These are phyloP conservation scores for Tipula lateralis DNA, from an alignment of 2,888 invertebrate genomes.

Conservation along the genomic window DNA sequence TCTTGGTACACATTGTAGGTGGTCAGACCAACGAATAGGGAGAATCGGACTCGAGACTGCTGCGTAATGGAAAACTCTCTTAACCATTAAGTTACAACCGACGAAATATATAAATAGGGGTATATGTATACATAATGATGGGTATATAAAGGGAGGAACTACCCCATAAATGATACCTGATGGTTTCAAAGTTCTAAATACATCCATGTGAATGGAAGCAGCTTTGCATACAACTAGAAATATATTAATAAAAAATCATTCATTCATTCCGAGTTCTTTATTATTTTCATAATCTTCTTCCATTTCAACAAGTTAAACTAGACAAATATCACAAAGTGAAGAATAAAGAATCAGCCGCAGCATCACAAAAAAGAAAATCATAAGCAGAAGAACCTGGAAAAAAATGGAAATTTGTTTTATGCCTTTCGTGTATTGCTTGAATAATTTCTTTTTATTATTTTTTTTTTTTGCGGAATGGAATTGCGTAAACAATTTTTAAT, in stretches of 20 bases:
- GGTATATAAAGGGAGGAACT: too few species aligned
- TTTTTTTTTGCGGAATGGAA: not conserved
- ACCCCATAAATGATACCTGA: too few species aligned
- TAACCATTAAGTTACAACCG: too few species aligned
- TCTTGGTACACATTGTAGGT: too few species aligned
- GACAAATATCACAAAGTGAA: not conserved
- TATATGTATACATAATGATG: too few species aligned
- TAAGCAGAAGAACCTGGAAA: not conserved
- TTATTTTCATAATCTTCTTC: not conserved
- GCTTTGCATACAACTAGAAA: not conserved
- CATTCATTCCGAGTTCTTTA: not conserved
- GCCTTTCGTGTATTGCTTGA: not conserved
- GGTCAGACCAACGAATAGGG: too few species aligned
- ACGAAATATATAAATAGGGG: too few species aligned
- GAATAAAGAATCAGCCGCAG: not conserved
- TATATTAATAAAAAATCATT: not conserved
- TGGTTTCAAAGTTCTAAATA: too few species aligned
- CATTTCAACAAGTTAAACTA: not conserved
- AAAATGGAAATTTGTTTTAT: conserved; percentile 14
- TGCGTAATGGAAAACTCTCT: too few species aligned
- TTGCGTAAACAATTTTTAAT: conserved; percentile 24
- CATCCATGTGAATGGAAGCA: not conserved
- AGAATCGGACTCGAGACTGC: too few species aligned
- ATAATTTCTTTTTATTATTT: not conserved
- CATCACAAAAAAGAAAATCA: not conserved